Base-by-base conservation (phyloP, 1,140 invertebrate species). In the Platorchestia sp. region DNA sequence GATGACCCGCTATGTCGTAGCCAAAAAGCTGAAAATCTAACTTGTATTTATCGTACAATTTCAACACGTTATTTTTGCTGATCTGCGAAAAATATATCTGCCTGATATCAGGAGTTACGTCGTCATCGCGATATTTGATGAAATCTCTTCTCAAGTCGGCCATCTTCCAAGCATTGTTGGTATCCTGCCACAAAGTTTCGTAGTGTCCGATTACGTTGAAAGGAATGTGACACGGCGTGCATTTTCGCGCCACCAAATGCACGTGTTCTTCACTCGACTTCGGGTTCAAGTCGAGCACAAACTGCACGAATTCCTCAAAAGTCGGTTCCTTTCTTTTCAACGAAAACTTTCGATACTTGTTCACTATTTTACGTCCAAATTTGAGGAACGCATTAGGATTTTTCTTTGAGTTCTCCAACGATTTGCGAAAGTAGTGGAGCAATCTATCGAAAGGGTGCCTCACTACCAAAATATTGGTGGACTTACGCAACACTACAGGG, bases 11-110 rank as follows among this genome's bases (percentile, higher is more conserved):
- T 16, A 96, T 41, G 19, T 95, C 75, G 75, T 96, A 96, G 22
- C 96, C 96, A 90, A 95, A 96, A 27, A 96, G 93, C 19, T 96
- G 59, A 53, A 96, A 96, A 51, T 96, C 96, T 45, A 96, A n/a
- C 59, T 95, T 96, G 51, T 96, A 96, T 45, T 95, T 96, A 22
- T 95, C 95, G 10, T 96, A 95, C 22, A 96, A 59, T 51, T 95
- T 90, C 19, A 96, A 53, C 40, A 96, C 43, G 41, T 95, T 95
- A 27, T 95, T 22, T 27, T 96, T 45, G 16, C 95, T 96, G 22
- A 96, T 90, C 42, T 95, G 89, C 3, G 95, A 96, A 95, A 96
- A 96, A 75, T 96, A 96, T 91, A 95, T 87, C n/a, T 95, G 86
- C 0, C 95, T 95, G 16, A 96, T 53, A 41, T 95, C 95, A 16